phyloP scores from a whole-genome alignment of 2,888 invertebrate genomes.

The Morpho helenor region DNA sequence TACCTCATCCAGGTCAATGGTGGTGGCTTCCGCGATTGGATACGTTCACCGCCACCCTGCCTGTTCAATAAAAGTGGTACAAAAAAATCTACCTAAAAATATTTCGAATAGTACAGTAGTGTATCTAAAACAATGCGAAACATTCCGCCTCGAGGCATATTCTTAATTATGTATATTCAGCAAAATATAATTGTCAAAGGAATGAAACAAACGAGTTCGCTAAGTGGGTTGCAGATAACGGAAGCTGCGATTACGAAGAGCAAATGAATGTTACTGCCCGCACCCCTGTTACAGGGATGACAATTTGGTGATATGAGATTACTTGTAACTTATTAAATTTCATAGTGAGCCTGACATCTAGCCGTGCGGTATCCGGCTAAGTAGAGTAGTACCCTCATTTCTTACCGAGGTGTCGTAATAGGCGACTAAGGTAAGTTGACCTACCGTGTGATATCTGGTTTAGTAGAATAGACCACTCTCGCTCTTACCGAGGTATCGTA shows the following conservation, averaged over 20 bases:
- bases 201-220: constrained; percentile 39
- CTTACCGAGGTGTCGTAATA: no score
- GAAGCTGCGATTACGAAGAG: constrained; percentile 54
- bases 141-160: constrained; percentile 23
- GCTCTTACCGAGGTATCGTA: no score
- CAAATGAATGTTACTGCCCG: constrained; percentile 54
- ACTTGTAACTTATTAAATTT: not conserved
- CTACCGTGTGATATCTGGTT: no score
- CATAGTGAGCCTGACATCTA: no score
- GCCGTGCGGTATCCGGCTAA: no score
- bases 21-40: no score
- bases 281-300: constrained; percentile 42
- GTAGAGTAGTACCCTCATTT: no score
- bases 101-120: not conserved
- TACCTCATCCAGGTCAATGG: no score
- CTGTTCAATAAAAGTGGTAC: no score
- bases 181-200: constrained; percentile 31
- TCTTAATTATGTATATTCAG: constrained; percentile 29
- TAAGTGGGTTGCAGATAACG: constrained; percentile 63
- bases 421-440: no score
- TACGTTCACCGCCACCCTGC: no score
- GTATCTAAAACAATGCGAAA: constrained; percentile 23
- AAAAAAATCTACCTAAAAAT: not conserved
- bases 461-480: no score
- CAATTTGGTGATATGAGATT: constrained; percentile 10